These are phyloP conservation scores for Escarpia spicata DNA, from an alignment of 2,888 invertebrate genomes.

Conservation along the genomic window DNA sequence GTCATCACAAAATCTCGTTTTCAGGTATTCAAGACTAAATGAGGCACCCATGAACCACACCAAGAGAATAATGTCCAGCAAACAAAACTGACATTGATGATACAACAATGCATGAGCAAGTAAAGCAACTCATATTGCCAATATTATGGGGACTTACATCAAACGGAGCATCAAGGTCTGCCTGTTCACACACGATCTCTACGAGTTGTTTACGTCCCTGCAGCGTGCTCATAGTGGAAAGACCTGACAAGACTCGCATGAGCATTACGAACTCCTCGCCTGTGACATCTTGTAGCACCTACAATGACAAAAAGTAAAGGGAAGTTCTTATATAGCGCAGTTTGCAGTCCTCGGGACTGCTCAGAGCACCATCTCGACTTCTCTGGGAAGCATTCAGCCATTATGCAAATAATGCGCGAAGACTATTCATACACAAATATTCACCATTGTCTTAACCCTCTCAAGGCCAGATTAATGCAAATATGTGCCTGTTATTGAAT, in stretches of 20 bases:
- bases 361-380: no score
- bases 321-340: no score
- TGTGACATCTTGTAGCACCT: conserved; percentile 76
- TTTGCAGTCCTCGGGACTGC: no score
- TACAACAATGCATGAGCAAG: no score
- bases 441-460: no score
- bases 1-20: no score
- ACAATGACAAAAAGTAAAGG: not conserved
- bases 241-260: conserved; percentile 84
- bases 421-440: no score
- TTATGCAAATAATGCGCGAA: no score
- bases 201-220: conserved; percentile 88
- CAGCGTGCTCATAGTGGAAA: conserved; percentile 83
- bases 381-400: no score
- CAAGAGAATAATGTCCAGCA: not conserved
- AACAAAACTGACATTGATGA: not conserved
- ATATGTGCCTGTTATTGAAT: no score
- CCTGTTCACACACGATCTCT: conserved; percentile 85
- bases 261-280: conserved; percentile 91
- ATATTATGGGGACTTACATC: conserved; percentile 51
- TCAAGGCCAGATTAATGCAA: no score
- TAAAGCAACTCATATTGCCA: not conserved
- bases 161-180: conserved; percentile 76
- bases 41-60: not conserved
- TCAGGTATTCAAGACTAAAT: not conserved